Conservation (phyloP, 53 echinoderm and acorn worm species). For the Glandiceps talaboti region DNA sequence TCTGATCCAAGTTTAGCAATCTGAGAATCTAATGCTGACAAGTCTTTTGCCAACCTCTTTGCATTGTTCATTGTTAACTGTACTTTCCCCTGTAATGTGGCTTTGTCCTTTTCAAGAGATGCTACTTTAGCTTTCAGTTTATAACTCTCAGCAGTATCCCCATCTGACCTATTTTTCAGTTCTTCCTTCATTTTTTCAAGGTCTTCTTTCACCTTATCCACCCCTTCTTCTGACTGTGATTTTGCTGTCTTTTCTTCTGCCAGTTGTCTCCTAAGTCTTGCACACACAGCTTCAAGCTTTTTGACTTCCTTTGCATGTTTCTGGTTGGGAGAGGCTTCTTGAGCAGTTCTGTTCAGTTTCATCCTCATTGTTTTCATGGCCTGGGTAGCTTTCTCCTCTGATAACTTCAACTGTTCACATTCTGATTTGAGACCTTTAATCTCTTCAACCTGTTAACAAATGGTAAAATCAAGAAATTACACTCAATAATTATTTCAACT, state of each 20-base stretch:
- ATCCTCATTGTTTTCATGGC: constrained; percentile 42
- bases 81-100: constrained; percentile 52
- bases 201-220: constrained; percentile 19
- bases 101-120: constrained; percentile 56
- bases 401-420: constrained; percentile 53
- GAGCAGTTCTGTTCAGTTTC: constrained; percentile 48
- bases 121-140: constrained; percentile 24
- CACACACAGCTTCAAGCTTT: constrained; percentile 47
- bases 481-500: too few species aligned
- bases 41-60: constrained; percentile 47
- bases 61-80: constrained; percentile 71
- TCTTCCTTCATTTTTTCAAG: neutral
- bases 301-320: constrained; percentile 36
- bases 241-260: constrained; percentile 47
- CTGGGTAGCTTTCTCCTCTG: constrained; percentile 62
- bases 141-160: constrained; percentile 5
- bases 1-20: constrained; percentile 19
- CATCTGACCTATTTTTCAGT: neutral
- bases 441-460: constrained; percentile 42
- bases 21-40: constrained; percentile 30
- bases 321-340: constrained; percentile 32
- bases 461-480: neutral
- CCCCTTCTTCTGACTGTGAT: constrained; percentile 25
- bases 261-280: constrained; percentile 45
- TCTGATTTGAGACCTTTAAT: constrained; percentile 36